Conservation (phyloP, 2,113 vertebrate species). For the Malurus elegans region DNA sequence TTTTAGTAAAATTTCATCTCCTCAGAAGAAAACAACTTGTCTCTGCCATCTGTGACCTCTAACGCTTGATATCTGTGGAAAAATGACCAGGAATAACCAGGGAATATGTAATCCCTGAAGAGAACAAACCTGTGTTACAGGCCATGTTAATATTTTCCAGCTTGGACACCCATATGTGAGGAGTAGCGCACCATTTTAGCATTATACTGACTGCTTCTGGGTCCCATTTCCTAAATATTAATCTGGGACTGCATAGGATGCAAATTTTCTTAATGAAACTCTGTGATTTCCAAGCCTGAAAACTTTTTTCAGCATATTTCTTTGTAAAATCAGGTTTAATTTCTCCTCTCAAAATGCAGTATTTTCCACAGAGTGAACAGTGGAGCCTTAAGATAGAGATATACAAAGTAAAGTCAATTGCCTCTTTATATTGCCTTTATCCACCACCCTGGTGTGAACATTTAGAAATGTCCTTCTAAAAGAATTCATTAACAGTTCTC, state of each 20-base stretch:
- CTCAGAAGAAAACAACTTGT: background rate
- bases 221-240: background rate
- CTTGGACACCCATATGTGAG: background rate
- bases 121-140: background rate
- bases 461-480: background rate
- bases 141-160: background rate
- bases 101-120: background rate
- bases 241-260: background rate
- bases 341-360: background rate
- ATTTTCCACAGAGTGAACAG: accelerated
- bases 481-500: background rate
- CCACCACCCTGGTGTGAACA: background rate
- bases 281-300: background rate
- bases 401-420: background rate
- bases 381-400: background rate
- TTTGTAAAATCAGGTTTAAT: background rate
- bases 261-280: background rate
- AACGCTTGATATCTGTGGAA: background rate
- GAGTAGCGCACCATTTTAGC: background rate
- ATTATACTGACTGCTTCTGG: background rate
- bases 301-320: background rate
- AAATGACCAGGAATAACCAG: background rate
- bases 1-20: background rate
- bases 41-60: background rate
- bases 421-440: background rate